Evolutionary conservation across 2,113 vertebrate genomes (phyloP).

Genomic region (Zeus faber): DNA sequence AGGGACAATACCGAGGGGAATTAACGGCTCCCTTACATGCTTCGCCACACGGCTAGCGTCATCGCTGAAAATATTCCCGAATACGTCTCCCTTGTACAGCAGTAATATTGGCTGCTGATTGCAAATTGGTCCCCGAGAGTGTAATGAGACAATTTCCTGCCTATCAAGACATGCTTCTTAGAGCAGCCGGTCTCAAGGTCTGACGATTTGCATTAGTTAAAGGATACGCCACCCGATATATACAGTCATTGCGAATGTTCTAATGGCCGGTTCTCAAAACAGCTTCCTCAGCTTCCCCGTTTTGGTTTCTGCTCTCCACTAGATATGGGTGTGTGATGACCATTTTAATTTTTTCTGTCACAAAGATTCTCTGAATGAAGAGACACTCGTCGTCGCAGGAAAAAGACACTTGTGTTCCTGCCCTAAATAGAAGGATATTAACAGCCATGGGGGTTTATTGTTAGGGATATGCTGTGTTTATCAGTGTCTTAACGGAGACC

Average conservation of each 20-base stretch:
- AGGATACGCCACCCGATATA: not conserved
- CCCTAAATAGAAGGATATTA: too few species aligned
- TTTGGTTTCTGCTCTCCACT: not conserved
- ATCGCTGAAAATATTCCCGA: conserved; percentile 19
- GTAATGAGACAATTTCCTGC: conserved; percentile 15
- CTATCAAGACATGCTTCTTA: conserved; percentile 5
- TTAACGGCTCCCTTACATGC: conserved; percentile 28
- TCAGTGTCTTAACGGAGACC: too few species aligned
- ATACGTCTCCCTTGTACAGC: conserved; percentile 8
- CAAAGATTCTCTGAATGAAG: not conserved
- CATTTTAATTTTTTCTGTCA: not conserved
- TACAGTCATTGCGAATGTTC: not conserved
- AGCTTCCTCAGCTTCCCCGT: too few species aligned
- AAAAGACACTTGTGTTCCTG: not conserved
- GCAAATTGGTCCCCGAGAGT: conserved; percentile 38
- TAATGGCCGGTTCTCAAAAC: not conserved
- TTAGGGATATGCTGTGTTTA: too few species aligned
- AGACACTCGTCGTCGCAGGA: not conserved
- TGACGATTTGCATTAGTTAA: conserved; percentile 10
- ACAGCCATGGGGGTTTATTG: too few species aligned
- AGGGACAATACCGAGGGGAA: conserved; percentile 36
- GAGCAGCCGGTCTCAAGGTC: conserved; percentile 4
- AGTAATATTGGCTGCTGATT: conserved; percentile 33
- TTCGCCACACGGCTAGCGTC: conserved; percentile 23
- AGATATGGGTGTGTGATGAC: not conserved